Conservation (phyloP, 2,113 vertebrate genomes). For the Mesembrinibis cayennensis region DNA sequence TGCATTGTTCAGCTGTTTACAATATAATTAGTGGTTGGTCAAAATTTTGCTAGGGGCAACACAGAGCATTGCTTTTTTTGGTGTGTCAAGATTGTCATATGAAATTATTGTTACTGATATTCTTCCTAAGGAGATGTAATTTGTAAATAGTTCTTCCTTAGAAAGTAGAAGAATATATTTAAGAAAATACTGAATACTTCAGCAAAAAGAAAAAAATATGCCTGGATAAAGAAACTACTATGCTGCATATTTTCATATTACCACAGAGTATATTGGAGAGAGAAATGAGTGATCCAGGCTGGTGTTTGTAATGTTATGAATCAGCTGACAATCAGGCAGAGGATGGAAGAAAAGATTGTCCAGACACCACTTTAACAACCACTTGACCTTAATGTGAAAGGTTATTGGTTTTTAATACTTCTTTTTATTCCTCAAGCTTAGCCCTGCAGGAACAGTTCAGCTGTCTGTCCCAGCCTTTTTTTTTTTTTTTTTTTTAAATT, state of each 20-base stretch:
- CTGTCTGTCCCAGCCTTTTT: background rate
- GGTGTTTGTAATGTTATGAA: background rate
- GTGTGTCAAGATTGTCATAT: background rate
- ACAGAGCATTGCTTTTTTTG: background rate
- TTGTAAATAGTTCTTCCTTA: conserved; percentile 47
- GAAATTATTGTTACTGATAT: background rate
- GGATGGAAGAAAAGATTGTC: conserved; percentile 18
- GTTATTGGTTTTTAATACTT: conserved; percentile 32
- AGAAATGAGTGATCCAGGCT: conserved; percentile 22
- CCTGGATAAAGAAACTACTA: conserved; percentile 26
- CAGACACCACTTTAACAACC: conserved; percentile 39
- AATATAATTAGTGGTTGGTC: conserved; percentile 15
- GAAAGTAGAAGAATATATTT: conserved; percentile 44
- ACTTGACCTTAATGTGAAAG: conserved; percentile 42
- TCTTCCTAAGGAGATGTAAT: background rate
- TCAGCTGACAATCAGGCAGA: conserved; percentile 46
- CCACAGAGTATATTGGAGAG: background rate
- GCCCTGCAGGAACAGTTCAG: conserved; percentile 25
- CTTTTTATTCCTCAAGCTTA: conserved; percentile 7
- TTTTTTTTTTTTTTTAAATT: background rate
- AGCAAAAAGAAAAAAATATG: background rate
- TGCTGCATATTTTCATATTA: conserved; percentile 20
- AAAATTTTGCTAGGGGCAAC: background rate
- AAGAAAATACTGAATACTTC: conserved; percentile 43
- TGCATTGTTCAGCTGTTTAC: conserved; percentile 30